Base-by-base conservation (phyloP, 1,140 invertebrate species). In the Diploscapter pachys region DNA sequence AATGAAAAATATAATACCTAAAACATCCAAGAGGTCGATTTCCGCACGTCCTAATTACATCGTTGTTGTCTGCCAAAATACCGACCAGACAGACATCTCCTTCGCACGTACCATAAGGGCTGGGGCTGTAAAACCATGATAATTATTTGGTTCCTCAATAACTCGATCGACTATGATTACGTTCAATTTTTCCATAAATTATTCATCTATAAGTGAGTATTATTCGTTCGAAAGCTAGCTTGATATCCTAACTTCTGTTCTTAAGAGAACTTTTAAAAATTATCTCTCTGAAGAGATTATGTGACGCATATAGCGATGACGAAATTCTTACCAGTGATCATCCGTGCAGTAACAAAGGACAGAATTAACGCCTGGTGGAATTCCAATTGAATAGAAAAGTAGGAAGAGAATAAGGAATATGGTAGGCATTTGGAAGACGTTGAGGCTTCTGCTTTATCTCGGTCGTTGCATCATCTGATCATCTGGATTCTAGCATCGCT, bases 1-100 rank as follows among this genome's bases (percentile, higher is more conserved):
- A 31, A 31, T 31, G 31, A 0, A 31, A 31, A 31, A 31, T 31
- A 31, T 31, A 31, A 31, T 61, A 76, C 74, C 68, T 78, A 72
- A 70, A 75, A 61, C 77, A 78, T 48, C 76, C 76, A 5, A 78
- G 13, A 3, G 62, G 56, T 53, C 71, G 59, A 13, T 74, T 53
- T 57, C 77, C 77, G 61, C 77, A 78, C 2, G 77, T 78, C 54
- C 77, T 74, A 59, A 78, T 78, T 59, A 78, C 77, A 61, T 72
- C 68, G 62, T 78, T 78, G 31, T 63, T 78, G 76, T 78, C 75
- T 63, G 74, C 61, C 53, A 76, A 63, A 61, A 78, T 78, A 13
- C 77, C 77, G 49, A 78, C 77, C 2, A 78, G 66, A 63, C 77
- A 78, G 8, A 72, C 69, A 48, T 57, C 59, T 2, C 74, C 71